Conservation (phyloP, 2,797 vertebrate genomes). For the Morelia viridis region DNA sequence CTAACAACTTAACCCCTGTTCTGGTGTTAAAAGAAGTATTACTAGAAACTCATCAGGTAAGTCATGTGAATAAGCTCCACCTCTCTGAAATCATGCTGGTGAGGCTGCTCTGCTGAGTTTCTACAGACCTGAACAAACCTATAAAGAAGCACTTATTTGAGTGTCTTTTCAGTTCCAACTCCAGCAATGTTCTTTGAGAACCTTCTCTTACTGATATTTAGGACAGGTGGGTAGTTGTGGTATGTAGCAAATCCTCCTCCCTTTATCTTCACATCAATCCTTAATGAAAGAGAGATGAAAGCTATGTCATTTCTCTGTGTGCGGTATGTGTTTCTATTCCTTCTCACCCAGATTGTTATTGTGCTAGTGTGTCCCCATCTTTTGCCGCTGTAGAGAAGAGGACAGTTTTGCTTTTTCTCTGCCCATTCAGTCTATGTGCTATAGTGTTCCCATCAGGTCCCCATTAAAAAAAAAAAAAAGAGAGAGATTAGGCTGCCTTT, state of each 20-base stretch:
- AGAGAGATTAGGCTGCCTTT: too few relatives aligned
- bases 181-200: not conserved
- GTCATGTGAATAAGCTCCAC: not conserved
- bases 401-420: too few relatives aligned
- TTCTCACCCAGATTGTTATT: too few relatives aligned
- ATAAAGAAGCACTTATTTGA: not conserved
- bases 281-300: too few relatives aligned
- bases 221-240: not conserved
- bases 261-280: not conserved
- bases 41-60: not conserved
- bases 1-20: not conserved
- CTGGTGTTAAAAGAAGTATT: not conserved
- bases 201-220: not conserved
- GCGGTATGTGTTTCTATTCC: too few relatives aligned
- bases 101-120: not conserved
- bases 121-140: not conserved
- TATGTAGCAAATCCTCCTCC: not conserved
- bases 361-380: too few relatives aligned
- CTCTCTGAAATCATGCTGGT: not conserved
- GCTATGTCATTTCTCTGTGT: too few relatives aligned
- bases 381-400: too few relatives aligned
- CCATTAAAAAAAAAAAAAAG: too few relatives aligned
- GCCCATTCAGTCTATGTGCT: too few relatives aligned
- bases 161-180: not conserved
- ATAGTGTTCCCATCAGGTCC: too few relatives aligned